Evolutionary conservation across 2,113 vertebrate genomes (phyloP), one percentile per base, ranked within the genome.

Genomic region (Mionectes macconnelli): DNA sequence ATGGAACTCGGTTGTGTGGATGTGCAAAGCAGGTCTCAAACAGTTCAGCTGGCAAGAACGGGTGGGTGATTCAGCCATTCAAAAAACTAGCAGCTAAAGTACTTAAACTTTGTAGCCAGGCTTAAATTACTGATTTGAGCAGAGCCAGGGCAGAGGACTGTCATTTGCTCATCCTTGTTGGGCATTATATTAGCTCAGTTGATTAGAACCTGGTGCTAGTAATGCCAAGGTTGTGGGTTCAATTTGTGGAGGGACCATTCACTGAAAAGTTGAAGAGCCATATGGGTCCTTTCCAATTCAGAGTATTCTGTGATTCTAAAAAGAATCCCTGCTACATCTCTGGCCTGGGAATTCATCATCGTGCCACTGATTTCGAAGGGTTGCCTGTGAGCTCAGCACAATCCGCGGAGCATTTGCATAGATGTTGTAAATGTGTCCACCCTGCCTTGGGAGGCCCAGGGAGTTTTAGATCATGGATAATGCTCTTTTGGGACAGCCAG

Each of bases 361-460:
- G 0, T 30, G 42, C n/a, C 42, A 39, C 39, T 87, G 50, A 74
- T 62, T 93, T 40, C 50, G 22, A 53, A 40, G 68, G 37, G 37
- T n/a, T 90, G 22, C 53, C 15, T 39, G 39, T 15, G 18, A 93
- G 33, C 10, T 63, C 31, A 88, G 45, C 22, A 23, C 5, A 6
- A 18, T 50, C 45, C 45, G 22, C 24, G 30, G 13, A 84, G 8
- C 18, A 42, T 81, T 87, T 10, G 30, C 0, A 0, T 3, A 7
- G 55, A 27, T 0, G 2, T 27, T 70, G 45, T 77, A 30, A 30
- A 12, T 19, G 55, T 24, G 52, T 6, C 45, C 30, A 69, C 8
- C 1, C 31, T 73, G 30, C 37, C 81, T 52, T 23, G 15, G 15
- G 63, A 56, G 53, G 24, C 17, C 16, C 45, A 80, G 28, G 7